Evolutionary conservation across 2,888 invertebrate genomes (phyloP).

Genomic region (Meiosimyza platycephala): DNA sequence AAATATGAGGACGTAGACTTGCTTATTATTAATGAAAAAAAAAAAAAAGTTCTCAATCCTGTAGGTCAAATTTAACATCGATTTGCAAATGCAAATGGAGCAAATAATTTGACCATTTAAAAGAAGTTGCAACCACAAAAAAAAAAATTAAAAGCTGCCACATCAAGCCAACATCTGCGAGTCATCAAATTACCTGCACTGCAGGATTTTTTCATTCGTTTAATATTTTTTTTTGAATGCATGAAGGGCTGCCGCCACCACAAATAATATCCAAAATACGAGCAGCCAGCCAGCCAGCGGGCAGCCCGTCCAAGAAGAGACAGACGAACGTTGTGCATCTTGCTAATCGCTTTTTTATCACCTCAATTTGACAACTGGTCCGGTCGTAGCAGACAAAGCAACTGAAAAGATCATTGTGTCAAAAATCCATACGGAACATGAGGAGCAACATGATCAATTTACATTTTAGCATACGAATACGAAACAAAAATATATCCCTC

Average conservation of each 20-base stretch:
- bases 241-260: too few species aligned
- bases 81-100: constrained; percentile 8
- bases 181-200: constrained; percentile 7
- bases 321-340: background rate
- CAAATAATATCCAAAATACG: too few species aligned
- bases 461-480: constrained; percentile 23
- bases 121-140: background rate
- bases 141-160: background rate
- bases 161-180: constrained; percentile 2
- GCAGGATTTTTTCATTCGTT: too few species aligned
- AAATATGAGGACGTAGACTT: too few species aligned
- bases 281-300: background rate
- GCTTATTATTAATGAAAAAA: too few species aligned
- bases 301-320: background rate
- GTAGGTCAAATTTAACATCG: background rate
- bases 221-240: too few species aligned
- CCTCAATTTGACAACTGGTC: background rate
- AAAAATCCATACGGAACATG: constrained; percentile 27
- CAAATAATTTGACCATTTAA: constrained; percentile 5
- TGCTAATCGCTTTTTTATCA: constrained; percentile 16
- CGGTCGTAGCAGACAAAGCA: background rate
- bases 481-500: background rate
- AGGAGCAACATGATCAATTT: constrained; percentile 37
- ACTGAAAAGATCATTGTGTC: constrained; percentile 23
- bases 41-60: too few species aligned